A percentile compares a stretch with the other conserved stretches of the same genome.
phyloP scores from a whole-genome alignment of 2,888 invertebrate genomes.

The Hyles lineata region DNA sequence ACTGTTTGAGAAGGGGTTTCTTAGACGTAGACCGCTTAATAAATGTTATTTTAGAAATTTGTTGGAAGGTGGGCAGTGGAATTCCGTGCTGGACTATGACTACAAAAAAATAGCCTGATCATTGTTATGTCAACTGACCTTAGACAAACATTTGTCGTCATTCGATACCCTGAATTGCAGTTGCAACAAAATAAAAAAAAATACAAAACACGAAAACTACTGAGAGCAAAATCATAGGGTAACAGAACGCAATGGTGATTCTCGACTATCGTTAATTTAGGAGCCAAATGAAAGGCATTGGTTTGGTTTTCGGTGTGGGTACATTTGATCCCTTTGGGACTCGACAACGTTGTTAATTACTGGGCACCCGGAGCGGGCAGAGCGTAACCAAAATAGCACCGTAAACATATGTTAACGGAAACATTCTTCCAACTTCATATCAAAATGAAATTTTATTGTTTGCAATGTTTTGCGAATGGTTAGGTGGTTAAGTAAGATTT shows the following conservation, averaged over 20 bases:
- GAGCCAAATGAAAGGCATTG: slow-evolving; percentile 65
- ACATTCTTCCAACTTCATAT: slow-evolving; percentile 34
- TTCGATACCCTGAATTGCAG: not conserved
- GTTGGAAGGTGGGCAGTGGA: too few species aligned
- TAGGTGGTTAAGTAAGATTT: not conserved
- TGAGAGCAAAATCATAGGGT: not conserved
- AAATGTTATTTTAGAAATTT: too few species aligned
- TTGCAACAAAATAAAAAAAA: not conserved
- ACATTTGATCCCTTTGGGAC: slow-evolving; percentile 60
- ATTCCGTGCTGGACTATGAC: too few species aligned
- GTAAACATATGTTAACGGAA: slow-evolving; percentile 46
- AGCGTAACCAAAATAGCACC: slow-evolving; percentile 48
- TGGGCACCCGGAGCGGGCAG: slow-evolving; percentile 45
- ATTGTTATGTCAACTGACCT: too few species aligned
- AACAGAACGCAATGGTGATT: slow-evolving; percentile 45
- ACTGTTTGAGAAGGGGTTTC: too few species aligned
- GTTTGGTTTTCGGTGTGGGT: slow-evolving; percentile 58
- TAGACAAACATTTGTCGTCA: not conserved
- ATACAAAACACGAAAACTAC: not conserved
- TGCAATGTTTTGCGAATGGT: not conserved
- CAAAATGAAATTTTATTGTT: slow-evolving; percentile 30
- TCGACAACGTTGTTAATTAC: slow-evolving; percentile 61
- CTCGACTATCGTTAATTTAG: slow-evolving; percentile 54
- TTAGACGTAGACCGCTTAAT: too few species aligned
- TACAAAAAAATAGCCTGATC: too few species aligned